phyloP scores from a whole-genome alignment of 2,888 invertebrate species.

The Caenorhabditis sp. region DNA sequence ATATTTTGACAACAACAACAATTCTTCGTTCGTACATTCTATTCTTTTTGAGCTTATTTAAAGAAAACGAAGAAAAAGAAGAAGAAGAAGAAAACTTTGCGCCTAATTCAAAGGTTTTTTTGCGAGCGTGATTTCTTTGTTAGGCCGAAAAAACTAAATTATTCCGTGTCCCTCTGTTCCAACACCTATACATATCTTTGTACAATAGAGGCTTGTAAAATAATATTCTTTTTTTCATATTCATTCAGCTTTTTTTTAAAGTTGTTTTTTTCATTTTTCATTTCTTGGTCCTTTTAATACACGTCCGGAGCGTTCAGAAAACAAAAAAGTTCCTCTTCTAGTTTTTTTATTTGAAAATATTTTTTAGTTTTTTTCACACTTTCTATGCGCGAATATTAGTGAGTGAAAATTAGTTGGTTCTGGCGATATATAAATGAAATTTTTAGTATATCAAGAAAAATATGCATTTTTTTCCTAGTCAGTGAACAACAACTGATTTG shows the following conservation, averaged over 20 bases:
- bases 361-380: too few species aligned
- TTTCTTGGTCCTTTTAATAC: too few species aligned
- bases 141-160: background rate
- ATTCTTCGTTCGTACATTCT: background rate
- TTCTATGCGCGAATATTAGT: too few species aligned
- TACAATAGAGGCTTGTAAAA: background rate
- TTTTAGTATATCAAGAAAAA: constrained; percentile 1
- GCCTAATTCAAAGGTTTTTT: background rate
- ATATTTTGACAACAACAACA: background rate
- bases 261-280: background rate
- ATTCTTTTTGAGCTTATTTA: background rate
- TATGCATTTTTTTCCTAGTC: background rate
- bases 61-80: background rate
- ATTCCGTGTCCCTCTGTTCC: background rate
- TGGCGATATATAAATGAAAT: background rate
- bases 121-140: background rate
- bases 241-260: background rate
- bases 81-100: too few species aligned
- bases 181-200: background rate
- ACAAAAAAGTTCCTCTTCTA: too few species aligned
- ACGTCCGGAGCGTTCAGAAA: too few species aligned
- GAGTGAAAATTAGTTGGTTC: too few species aligned
- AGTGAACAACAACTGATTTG: constrained; percentile 4
- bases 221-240: background rate
- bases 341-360: too few species aligned